Evolutionary conservation across 2,113 vertebrate species (phyloP).

Genomic region (Empidonax alnorum): DNA sequence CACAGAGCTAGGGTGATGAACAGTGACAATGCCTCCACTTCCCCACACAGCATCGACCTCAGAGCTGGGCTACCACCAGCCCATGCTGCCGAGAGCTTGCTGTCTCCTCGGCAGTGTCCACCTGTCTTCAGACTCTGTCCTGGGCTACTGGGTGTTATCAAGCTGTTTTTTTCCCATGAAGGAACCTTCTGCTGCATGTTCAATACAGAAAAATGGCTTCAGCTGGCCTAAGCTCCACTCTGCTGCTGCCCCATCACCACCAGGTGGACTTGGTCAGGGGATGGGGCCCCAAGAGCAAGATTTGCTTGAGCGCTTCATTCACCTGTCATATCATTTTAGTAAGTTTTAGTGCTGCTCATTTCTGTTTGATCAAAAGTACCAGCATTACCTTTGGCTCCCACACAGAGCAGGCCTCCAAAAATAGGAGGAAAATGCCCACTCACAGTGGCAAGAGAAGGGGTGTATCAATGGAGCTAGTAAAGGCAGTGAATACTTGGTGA

Average conservation of each 20-base stretch:
- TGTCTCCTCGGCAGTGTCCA: neutral
- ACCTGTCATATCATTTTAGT: fast-evolving
- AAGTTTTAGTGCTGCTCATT: neutral
- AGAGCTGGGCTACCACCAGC: neutral
- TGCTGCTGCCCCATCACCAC: neutral
- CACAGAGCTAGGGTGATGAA: neutral
- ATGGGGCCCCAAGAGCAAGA: neutral
- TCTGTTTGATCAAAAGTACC: neutral
- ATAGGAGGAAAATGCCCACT: neutral
- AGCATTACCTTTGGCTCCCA: neutral
- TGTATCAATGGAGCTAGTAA: neutral
- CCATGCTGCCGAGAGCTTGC: fast-evolving
- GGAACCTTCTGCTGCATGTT: neutral
- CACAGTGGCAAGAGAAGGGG: neutral
- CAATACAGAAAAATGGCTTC: neutral
- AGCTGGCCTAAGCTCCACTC: neutral
- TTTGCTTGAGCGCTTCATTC: neutral
- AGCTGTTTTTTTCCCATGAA: neutral
- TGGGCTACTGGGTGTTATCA: fast-evolving
- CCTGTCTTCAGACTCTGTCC: neutral
- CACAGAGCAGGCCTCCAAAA: neutral
- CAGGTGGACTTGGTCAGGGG: neutral
- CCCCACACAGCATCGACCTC: neutral
- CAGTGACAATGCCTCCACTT: neutral
- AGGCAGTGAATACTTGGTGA: neutral